Conservation (phyloP, 2,797 vertebrate species). For the Micrastur ruficollis region DNA sequence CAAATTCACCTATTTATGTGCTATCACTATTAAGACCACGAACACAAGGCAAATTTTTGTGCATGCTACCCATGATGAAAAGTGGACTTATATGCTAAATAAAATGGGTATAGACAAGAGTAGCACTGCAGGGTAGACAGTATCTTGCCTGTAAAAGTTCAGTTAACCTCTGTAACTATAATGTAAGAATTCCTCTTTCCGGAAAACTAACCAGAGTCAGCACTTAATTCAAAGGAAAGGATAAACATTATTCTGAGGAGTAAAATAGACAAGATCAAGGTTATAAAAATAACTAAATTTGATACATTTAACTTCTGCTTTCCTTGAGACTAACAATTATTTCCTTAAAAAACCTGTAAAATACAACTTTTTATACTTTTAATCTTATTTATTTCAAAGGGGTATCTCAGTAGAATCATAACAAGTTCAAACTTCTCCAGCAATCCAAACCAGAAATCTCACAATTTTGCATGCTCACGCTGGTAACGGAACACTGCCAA, state of each 20-base stretch:
- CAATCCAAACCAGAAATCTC: background rate
- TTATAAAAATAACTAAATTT: background rate
- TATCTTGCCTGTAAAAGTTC: background rate
- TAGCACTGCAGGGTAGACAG: background rate
- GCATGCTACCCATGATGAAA: background rate
- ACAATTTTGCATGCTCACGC: background rate
- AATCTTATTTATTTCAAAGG: background rate
- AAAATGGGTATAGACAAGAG: background rate
- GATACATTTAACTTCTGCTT: background rate
- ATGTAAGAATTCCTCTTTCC: background rate
- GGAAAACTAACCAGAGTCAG: background rate
- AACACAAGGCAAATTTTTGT: background rate
- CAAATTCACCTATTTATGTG: background rate
- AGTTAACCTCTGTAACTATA: background rate
- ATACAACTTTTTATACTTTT: background rate
- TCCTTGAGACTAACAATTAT: background rate
- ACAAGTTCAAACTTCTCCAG: background rate
- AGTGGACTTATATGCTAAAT: rapidly evolving
- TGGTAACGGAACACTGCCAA: background rate
- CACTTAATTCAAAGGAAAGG: background rate
- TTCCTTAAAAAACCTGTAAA: background rate
- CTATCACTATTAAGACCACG: background rate
- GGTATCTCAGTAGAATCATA: background rate
- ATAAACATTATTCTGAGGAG: background rate
- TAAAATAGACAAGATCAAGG: background rate